phyloP scores from a whole-genome alignment of 2,888 invertebrate genomes.

The Laothoe populi region DNA sequence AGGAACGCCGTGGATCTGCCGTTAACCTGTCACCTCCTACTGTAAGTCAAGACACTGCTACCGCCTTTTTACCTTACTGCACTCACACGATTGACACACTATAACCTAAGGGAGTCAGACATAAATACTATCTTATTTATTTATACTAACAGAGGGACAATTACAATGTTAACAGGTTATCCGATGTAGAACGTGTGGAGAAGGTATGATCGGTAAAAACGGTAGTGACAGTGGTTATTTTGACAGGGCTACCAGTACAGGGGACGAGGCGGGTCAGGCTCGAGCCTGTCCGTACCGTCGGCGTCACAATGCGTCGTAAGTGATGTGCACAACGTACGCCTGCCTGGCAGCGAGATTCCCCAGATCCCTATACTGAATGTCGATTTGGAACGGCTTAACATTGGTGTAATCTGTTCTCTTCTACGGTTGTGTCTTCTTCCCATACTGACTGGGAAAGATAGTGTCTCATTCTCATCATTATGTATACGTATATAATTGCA shows the following conservation, averaged over 20 bases:
- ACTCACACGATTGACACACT: conserved; percentile 14
- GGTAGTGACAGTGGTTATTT: conserved; percentile 69
- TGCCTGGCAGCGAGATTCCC: conserved; percentile 63
- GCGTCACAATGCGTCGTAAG: conserved; percentile 89
- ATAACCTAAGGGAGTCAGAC: neutral
- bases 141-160: neutral
- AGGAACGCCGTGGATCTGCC: conserved; percentile 93
- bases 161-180: conserved; percentile 17
- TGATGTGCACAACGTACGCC: conserved; percentile 69
- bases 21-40: conserved; percentile 95
- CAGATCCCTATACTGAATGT: conserved; percentile 68
- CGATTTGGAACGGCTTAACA: conserved; percentile 69
- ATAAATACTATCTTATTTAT: neutral
- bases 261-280: conserved; percentile 89
- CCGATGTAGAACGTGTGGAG: neutral
- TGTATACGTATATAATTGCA: conserved; percentile 65
- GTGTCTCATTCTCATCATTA: conserved; percentile 66
- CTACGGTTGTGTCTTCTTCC: conserved; percentile 69
- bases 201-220: conserved; percentile 28
- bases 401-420: conserved; percentile 72
- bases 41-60: conserved; percentile 84
- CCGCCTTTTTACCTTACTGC: conserved; percentile 8
- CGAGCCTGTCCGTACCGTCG: conserved; percentile 93
- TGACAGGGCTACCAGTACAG: conserved; percentile 87
- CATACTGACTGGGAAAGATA: conserved; percentile 73